A percentile compares a stretch with the other conserved stretches of the same genome.
phyloP scores from a whole-genome alignment of 2,797 vertebrate genomes.

The Melopsittacus undulatus region DNA sequence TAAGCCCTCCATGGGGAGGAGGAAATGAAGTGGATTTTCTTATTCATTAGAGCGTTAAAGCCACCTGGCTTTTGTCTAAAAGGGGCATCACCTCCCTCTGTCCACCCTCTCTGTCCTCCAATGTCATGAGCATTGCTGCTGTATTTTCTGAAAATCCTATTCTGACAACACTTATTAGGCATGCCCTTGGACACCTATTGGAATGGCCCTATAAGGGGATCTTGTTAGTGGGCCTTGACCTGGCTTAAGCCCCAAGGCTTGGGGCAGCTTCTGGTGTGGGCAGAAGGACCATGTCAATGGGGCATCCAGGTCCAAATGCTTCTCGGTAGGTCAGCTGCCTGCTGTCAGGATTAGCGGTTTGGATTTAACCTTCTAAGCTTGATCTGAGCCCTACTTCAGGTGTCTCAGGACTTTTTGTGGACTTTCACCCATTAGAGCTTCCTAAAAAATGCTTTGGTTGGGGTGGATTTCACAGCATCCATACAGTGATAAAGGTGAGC shows the following conservation, averaged over 20 bases:
- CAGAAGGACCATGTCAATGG: not conserved
- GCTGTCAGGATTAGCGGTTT: not conserved
- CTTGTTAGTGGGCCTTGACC: not conserved
- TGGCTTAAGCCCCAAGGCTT: not conserved
- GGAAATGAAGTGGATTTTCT: constrained; percentile 28
- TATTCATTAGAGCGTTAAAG: not conserved
- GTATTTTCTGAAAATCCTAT: not conserved
- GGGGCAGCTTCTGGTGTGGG: rapidly evolving
- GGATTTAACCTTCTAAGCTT: not conserved
- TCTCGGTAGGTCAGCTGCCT: not conserved
- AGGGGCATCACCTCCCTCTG: not conserved
- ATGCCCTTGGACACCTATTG: not conserved
- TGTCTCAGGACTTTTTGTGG: not conserved
- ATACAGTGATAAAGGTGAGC: not conserved
- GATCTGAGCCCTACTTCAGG: not conserved
- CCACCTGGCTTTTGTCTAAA: not conserved
- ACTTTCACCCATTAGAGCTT: not conserved
- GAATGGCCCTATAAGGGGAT: not conserved
- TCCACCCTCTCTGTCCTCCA: not conserved
- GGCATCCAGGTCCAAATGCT: not conserved
- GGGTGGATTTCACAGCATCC: not conserved
- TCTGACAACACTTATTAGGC: not conserved
- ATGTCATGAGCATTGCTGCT: not conserved
- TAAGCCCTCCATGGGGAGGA: not conserved
- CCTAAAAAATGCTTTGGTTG: not conserved